Conservation (phyloP, 2,113 vertebrate genomes). For the Xerus inauris region DNA sequence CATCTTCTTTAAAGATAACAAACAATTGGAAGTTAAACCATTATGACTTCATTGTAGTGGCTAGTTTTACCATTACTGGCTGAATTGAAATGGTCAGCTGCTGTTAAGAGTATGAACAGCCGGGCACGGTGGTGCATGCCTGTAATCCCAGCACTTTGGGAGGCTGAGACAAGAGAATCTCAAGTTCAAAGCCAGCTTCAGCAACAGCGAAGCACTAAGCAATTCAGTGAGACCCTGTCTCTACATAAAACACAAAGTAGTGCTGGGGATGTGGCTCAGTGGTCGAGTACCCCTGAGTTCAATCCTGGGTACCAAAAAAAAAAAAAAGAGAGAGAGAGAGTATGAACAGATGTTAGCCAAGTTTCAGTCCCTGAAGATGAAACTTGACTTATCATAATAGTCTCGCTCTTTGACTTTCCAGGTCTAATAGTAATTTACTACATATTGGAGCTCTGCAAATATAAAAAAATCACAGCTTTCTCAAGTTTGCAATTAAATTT, state of each 20-base stretch:
- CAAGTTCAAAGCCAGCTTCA: too few relatives aligned
- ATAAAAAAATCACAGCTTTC: background rate
- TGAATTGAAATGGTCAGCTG: slow-evolving; percentile 8
- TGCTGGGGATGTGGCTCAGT: too few relatives aligned
- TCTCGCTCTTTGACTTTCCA: background rate
- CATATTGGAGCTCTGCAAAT: background rate
- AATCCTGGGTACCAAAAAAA: too few relatives aligned
- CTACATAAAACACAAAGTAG: too few relatives aligned
- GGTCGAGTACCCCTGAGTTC: too few relatives aligned
- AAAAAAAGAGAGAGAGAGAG: too few relatives aligned
- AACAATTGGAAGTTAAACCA: slow-evolving; percentile 27
- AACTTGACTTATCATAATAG: slow-evolving; percentile 25
- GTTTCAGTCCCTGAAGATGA: background rate
- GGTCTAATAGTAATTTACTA: background rate
- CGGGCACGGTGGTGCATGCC: too few relatives aligned
- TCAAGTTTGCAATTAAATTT: slow-evolving; percentile 15
- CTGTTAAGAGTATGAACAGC: slow-evolving; percentile 6
- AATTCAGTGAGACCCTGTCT: too few relatives aligned
- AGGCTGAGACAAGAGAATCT: too few relatives aligned
- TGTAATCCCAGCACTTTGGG: too few relatives aligned
- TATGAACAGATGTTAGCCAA: background rate
- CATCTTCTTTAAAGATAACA: slow-evolving; percentile 46
- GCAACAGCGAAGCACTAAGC: too few relatives aligned
- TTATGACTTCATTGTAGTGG: slow-evolving; percentile 29
- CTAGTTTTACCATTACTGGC: slow-evolving; percentile 19